Conservation (phyloP, 2,888 invertebrate species). For the Lycia hirtaria region DNA sequence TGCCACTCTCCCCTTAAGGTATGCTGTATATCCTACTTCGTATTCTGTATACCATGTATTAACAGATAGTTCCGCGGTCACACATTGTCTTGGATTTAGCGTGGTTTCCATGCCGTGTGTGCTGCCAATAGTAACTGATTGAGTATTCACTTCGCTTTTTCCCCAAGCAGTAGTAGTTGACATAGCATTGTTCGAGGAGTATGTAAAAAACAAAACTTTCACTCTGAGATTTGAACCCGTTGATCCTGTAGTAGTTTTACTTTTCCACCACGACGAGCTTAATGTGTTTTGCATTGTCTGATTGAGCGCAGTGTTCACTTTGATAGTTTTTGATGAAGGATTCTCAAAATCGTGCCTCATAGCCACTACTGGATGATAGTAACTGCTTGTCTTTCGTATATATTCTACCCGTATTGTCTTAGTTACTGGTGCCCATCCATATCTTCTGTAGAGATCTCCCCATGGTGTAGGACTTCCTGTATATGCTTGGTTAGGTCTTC, state of each 20-base stretch:
- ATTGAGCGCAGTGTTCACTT: background rate
- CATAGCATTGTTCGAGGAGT: no score
- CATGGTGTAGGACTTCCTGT: background rate
- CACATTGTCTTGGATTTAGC: background rate
- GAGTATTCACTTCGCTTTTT: background rate
- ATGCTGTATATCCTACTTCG: background rate
- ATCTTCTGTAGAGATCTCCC: background rate
- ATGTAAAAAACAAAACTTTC: background rate
- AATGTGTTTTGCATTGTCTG: background rate
- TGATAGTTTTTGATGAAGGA: background rate
- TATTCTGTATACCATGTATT: background rate
- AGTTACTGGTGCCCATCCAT: background rate
- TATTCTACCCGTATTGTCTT: background rate
- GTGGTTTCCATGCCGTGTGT: background rate
- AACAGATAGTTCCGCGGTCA: background rate
- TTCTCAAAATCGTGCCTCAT: background rate
- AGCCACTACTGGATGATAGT: background rate
- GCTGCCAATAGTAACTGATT: background rate
- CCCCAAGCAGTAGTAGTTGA: background rate
- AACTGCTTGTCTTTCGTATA: background rate
- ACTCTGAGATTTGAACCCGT: background rate
- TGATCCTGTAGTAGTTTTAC: no score
- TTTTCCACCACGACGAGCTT: background rate
- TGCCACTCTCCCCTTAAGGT: background rate
- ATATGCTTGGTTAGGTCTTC: background rate